Evolutionary conservation across 1,140 invertebrate genomes (phyloP).

Genomic region (Caenorhabditis inopinata): DNA sequence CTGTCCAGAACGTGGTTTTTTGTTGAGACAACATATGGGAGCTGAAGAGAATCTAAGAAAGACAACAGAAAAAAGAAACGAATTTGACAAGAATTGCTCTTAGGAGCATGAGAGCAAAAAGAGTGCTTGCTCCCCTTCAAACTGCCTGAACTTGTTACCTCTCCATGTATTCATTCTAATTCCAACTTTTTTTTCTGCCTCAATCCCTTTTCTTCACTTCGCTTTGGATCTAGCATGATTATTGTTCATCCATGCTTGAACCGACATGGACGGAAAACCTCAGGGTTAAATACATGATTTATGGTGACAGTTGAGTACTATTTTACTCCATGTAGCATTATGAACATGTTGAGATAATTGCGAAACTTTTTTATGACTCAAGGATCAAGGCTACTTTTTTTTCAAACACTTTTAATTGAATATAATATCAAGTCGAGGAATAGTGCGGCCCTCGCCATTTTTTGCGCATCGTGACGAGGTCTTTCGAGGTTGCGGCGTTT

Average conservation of each 20-base stretch:
- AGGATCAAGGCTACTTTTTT: not conserved
- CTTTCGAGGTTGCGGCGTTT: not conserved
- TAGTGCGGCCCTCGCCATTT: constrained; percentile 6
- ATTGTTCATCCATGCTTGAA: constrained; percentile 7
- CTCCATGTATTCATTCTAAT: not conserved
- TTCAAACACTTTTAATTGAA: not conserved
- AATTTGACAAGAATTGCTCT: constrained; percentile 17
- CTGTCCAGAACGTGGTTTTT: not conserved
- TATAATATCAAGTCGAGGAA: not conserved
- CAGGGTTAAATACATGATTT: not conserved
- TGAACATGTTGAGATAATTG: not conserved
- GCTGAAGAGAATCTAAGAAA: not conserved
- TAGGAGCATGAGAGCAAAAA: constrained; percentile 24
- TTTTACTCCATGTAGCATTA: not conserved
- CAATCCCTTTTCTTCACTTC: not conserved
- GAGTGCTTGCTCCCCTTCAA: constrained; percentile 4
- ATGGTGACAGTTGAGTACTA: not conserved
- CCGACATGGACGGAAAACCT: not conserved
- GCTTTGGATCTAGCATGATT: not conserved
- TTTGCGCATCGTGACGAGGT: not conserved
- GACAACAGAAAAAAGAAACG: not conserved
- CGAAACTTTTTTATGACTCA: not conserved
- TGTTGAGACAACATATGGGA: too few species aligned
- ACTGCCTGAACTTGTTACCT: constrained; percentile 19
- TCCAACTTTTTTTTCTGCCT: not conserved